phyloP scores from a whole-genome alignment of 2,797 vertebrate species.

The Cuniculus paca region DNA sequence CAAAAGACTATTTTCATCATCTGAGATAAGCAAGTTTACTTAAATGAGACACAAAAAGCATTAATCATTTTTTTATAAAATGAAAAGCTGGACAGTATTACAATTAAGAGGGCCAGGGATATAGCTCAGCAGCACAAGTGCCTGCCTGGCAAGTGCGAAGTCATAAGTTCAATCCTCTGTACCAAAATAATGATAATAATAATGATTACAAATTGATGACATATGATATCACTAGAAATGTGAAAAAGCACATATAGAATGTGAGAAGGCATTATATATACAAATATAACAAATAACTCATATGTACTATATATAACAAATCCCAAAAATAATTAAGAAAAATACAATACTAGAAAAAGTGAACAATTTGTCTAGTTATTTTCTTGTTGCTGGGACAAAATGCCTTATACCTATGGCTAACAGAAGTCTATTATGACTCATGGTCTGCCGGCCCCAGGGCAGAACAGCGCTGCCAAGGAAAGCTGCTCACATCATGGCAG shows the following conservation, averaged over 20 bases:
- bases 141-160: too few relatives aligned
- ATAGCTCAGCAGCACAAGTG: too few relatives aligned
- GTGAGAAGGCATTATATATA: background rate
- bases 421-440: background rate
- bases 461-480: background rate
- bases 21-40: background rate
- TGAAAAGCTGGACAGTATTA: background rate
- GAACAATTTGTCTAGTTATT: background rate
- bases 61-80: background rate
- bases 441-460: background rate
- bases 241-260: background rate
- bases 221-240: background rate
- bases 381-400: background rate
- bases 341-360: background rate
- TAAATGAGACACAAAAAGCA: background rate
- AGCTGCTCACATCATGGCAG: background rate
- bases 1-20: constrained; percentile 13
- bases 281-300: background rate
- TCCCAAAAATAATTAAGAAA: background rate
- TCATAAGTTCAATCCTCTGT: too few relatives aligned
- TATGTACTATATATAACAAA: background rate
- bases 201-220: background rate
- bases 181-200: too few relatives aligned
- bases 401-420: background rate
- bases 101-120: background rate